These are phyloP conservation scores for Pomatostomus ruficeps DNA, from an alignment of 2,113 vertebrate genomes.

Conservation along the genomic window DNA sequence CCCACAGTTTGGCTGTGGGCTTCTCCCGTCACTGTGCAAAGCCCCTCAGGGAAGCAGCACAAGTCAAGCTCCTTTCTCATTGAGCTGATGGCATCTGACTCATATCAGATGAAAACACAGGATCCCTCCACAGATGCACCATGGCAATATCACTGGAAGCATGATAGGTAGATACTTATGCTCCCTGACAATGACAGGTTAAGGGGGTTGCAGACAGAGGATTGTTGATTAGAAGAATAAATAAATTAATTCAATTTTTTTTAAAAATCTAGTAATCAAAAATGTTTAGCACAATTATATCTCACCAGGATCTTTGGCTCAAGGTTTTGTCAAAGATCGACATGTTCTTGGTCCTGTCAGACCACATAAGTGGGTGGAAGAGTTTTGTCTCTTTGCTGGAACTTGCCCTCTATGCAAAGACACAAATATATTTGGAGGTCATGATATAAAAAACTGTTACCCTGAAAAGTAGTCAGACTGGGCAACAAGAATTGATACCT, in stretches of 20 bases:
- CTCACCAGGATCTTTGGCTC: not conserved
- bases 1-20: not conserved
- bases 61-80: not conserved
- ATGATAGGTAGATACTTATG: not conserved
- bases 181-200: not conserved
- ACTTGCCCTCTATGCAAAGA: not conserved
- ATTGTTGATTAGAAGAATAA: not conserved
- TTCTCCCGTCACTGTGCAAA: not conserved
- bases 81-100: constrained; percentile 1
- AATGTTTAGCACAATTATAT: not conserved
- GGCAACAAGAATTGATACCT: not conserved
- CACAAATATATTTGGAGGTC: not conserved
- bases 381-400: not conserved
- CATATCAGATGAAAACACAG: not conserved
- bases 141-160: not conserved
- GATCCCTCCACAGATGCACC: not conserved
- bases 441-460: not conserved
- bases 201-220: not conserved
- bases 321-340: not conserved
- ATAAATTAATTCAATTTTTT: not conserved
- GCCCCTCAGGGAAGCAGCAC: not conserved
- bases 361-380: not conserved
- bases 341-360: not conserved
- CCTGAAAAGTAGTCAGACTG: not conserved
- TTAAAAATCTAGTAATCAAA: not conserved